Evolutionary conservation across 2,888 invertebrate species (phyloP), one percentile per base, ranked within the genome.

Genomic region (Drosophila mimetica): DNA sequence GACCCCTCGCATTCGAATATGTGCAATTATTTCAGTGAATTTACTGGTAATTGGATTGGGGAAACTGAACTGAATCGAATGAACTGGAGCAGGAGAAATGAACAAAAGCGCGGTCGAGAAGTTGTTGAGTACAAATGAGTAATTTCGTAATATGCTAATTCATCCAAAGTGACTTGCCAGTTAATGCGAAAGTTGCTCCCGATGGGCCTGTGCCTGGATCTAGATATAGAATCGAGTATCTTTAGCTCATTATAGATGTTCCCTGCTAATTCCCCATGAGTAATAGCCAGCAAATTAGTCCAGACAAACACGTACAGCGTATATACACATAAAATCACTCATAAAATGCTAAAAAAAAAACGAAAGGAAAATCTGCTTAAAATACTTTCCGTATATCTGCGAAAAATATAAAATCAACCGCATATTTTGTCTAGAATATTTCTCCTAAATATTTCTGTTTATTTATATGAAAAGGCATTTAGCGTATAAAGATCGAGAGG

Each of bases 1-100:
- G 65, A 52, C 53, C 34, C 32, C 53, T 52, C 64, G 66, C 69
- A 53, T 76, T 72, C 75, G 69, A 83, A 77, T 83, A 46, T 75
- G 69, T 63, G 84, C 52, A 77, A 77, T 80, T 77, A 77, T 67
- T 73, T 55, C 75, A 82, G 54, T 79, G 69, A 67, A 59, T 72
- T 69, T 46, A 52, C 57, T 57, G 54, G 51, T 75, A 86, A 82
- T 80, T 72, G 75, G 65, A 65, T 66, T n/a, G n/a, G n/a, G n/a
- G 51, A 58, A 57, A 32, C 14, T n/a, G n/a, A 32, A 14, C 18
- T 30, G n/a, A 7, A 28, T 18, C 20, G n/a, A 7, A 28, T 18
- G 36, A 55, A 48, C 55, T 55, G 55, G 60, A 47, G 41, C 61
- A 53, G 46, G 20, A 37, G 22, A 28, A 52, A 8, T 14, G 36